Evolutionary conservation across 2,888 invertebrate species (phyloP).

Genomic region (Cynaeus angustus): DNA sequence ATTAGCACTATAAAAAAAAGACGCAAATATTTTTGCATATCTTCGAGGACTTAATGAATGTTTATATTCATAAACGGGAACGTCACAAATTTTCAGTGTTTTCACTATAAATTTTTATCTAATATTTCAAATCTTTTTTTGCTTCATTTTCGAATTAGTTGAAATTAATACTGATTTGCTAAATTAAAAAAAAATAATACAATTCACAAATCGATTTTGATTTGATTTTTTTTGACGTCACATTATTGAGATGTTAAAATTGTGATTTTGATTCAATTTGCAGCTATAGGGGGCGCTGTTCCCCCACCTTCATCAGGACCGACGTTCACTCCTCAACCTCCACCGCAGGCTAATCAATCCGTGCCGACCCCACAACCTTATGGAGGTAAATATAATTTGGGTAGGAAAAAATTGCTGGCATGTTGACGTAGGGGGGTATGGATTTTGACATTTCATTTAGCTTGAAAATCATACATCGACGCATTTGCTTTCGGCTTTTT

Average conservation of each 20-base stretch:
- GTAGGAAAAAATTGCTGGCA: no score
- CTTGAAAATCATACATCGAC: no score
- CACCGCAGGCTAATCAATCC: slow-evolving; percentile 75
- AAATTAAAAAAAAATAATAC: slow-evolving; percentile 25
- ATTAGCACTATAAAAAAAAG: neutral
- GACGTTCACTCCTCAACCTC: slow-evolving; percentile 79
- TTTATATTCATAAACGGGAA: slow-evolving; percentile 37
- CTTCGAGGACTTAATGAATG: slow-evolving; percentile 23
- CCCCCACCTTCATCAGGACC: slow-evolving; percentile 75
- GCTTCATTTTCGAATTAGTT: slow-evolving; percentile 29
- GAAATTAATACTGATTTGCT: slow-evolving; percentile 32
- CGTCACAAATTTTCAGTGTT: slow-evolving; percentile 45
- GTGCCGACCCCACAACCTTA: slow-evolving; percentile 71
- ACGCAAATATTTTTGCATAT: slow-evolving; percentile 44
- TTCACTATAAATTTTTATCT: slow-evolving; percentile 24
- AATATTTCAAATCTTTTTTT: slow-evolving; percentile 15
- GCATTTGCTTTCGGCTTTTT: no score
- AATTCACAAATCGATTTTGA: slow-evolving; percentile 22
- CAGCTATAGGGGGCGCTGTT: slow-evolving; percentile 73
- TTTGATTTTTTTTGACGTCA: slow-evolving; percentile 19
- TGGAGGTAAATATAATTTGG: slow-evolving; percentile 66
- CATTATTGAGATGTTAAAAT: slow-evolving; percentile 16
- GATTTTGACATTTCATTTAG: no score
- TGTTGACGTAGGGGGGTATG: no score
- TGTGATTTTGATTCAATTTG: slow-evolving; percentile 55